Base-by-base conservation (phyloP, 1,140 invertebrate species). In the Daktulosphaira vitifoliae region DNA sequence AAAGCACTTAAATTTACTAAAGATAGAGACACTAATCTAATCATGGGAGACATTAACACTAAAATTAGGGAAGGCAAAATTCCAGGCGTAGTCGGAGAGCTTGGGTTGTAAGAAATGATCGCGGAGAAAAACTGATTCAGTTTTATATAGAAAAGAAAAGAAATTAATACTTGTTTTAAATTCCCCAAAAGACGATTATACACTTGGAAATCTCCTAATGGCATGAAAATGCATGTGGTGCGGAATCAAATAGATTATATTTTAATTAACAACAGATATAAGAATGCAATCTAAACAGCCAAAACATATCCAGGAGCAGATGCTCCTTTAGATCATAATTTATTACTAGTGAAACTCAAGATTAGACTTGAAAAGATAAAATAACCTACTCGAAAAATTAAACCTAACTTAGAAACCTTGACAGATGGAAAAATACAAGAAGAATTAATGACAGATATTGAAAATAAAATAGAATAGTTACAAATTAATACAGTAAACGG, bases 171-270 rank as follows among this genome's bases (percentile, higher is more conserved):
- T 7, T 70, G 51, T 37, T 75, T 71, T 65, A 69, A 73, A 50
- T 29, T 72, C 54, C 73, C 68, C 15, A 68, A 69, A 13, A 59
- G 71, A 51, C 51, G 71, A 29, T 44, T 74, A 48, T 74, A 73
- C 42, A 75, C 74, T 6, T 75, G 74, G 71, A 74, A 69, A 33
- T 73, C 71, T 23, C 73, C 74, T 23, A 22, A 23, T 16, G 70
- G 74, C 56, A 42, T 15, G 15, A 42, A 42, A 42, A 15, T 42
- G 8, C 39, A 42, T 42, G 67, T 71, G 22, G 65, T 74, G 6
- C 50, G 74, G 64, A 76, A 75, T 67, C 73, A 74, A 66, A 75
- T 75, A 54, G 73, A 75, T 59, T 76, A 68, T 53, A 69, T 76
- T 1, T 42, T 72, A 26, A 70, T 73, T 4, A 72, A 72, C 22